Percentiles rank a stretch among this genome's conserved stretches.
These are phyloP conservation scores for Heliconius aoede DNA, from an alignment of 2,888 invertebrate genomes.

Conservation along the genomic window DNA sequence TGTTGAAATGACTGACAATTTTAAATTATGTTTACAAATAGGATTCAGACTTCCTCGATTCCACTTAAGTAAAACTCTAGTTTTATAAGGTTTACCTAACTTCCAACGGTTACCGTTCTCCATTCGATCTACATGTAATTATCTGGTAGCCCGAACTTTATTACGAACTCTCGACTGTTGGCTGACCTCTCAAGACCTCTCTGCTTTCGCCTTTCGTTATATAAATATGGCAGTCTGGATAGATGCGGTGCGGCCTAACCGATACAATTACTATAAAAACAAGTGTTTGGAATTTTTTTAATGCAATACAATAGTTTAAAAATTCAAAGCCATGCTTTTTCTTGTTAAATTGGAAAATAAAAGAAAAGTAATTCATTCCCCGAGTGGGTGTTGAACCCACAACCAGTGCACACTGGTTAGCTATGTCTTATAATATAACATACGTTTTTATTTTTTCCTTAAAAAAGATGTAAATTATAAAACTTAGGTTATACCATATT, in stretches of 20 bases:
- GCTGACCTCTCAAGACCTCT: constrained; percentile 45
- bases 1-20: too few relatives aligned
- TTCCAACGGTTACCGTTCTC: not conserved
- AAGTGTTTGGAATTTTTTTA: not conserved
- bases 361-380: too few relatives aligned
- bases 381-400: too few relatives aligned
- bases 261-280: not conserved
- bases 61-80: not conserved
- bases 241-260: not conserved
- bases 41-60: not conserved
- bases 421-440: too few relatives aligned
- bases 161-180: constrained; percentile 40
- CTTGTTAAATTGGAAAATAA: too few relatives aligned
- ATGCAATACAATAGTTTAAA: too few relatives aligned
- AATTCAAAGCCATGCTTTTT: too few relatives aligned
- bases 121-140: constrained; percentile 46
- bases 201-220: constrained; percentile 44
- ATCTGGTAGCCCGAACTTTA: constrained; percentile 44
- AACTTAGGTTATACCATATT: not conserved
- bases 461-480: not conserved
- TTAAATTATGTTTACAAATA: too few relatives aligned
- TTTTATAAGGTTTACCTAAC: constrained; percentile 1
- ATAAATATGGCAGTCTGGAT: constrained; percentile 27
- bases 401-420: too few relatives aligned
- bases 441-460: not conserved